Conservation (phyloP, 1,140 invertebrate genomes). For the Drosophila lacteicornis region DNA sequence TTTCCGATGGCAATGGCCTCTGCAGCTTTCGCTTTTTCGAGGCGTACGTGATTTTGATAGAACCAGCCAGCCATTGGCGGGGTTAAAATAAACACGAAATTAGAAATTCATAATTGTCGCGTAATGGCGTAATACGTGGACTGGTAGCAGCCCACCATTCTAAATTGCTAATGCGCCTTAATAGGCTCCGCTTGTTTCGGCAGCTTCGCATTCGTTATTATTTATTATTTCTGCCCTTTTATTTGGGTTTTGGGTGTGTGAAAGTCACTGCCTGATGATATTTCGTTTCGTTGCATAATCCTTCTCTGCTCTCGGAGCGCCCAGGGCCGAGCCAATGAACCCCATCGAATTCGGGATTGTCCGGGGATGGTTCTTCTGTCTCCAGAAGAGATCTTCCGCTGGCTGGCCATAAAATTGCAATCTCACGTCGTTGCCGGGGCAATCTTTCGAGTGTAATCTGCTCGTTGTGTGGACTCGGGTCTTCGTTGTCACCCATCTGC, state of each 20-base stretch:
- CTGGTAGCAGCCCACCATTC: constrained; percentile 66
- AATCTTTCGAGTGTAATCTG: constrained; percentile 78
- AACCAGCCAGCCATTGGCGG: constrained; percentile 22
- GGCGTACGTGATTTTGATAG: constrained; percentile 71
- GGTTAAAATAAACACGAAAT: constrained; percentile 57
- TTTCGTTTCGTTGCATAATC: constrained; percentile 80
- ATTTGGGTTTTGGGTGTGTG: constrained; percentile 33
- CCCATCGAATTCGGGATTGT: constrained; percentile 52
- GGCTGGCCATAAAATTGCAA: constrained; percentile 74
- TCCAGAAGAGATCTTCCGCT: constrained; percentile 23
- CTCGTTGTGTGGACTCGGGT: constrained; percentile 1
- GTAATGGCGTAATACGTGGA: constrained; percentile 56
- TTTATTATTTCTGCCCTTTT: not conserved
- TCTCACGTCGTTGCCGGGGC: constrained; percentile 61
- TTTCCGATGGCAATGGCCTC: constrained; percentile 71
- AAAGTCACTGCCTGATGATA: constrained; percentile 71
- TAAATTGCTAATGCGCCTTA: constrained; percentile 77
- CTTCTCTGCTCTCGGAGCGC: constrained; percentile 31
- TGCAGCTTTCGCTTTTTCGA: constrained; percentile 72
- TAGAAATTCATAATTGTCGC: constrained; percentile 81
- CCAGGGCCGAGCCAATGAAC: constrained; percentile 66
- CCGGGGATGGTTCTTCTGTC: constrained; percentile 7
- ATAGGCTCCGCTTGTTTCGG: constrained; percentile 68
- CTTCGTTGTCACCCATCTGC: constrained; percentile 35
- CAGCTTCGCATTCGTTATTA: constrained; percentile 14